Evolutionary conservation across 1,140 invertebrate species (phyloP).

Genomic region (Prorops nasuta): DNA sequence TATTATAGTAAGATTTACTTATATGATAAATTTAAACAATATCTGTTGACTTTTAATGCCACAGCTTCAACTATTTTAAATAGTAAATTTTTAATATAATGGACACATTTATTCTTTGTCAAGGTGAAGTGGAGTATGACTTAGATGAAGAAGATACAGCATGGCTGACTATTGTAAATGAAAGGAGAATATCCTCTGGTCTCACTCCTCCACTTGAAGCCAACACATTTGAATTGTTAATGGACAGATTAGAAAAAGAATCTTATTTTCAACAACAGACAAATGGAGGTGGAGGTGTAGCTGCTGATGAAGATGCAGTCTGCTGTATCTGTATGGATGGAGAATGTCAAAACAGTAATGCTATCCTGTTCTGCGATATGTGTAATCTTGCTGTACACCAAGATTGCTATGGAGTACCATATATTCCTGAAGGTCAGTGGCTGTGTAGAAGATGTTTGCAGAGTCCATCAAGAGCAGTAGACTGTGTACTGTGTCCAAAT

Average conservation of each 20-base stretch:
- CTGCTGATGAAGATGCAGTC: constrained; percentile 95
- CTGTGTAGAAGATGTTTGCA: constrained; percentile 92
- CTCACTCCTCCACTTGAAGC: constrained; percentile 70
- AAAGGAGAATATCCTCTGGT: constrained; percentile 68
- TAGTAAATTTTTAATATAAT: constrained; percentile 5
- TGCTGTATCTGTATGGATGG: constrained; percentile 95
- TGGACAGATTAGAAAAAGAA: constrained; percentile 97
- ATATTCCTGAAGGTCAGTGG: constrained; percentile 99
- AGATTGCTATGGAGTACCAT: constrained; percentile 98
- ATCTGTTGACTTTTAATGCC: neutral
- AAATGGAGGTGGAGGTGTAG: constrained; percentile 61
- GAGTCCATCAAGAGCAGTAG: constrained; percentile 91
- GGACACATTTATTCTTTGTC: constrained; percentile 5
- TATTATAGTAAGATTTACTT: too few species aligned
- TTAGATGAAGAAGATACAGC: constrained; percentile 96
- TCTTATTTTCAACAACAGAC: constrained; percentile 89
- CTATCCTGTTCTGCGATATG: constrained; percentile 96
- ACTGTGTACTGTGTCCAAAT: constrained; percentile 97
- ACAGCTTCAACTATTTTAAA: constrained; percentile 2
- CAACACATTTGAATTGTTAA: constrained; percentile 88
- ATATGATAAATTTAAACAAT: constrained; percentile 3
- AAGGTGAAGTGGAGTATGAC: constrained; percentile 89
- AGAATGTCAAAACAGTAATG: constrained; percentile 95
- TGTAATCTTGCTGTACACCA: constrained; percentile 98
- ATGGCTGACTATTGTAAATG: constrained; percentile 88